Evolutionary conservation across 2,797 vertebrate species (phyloP), one percentile per base, ranked within the genome.

Genomic region (Yasuhikotakia modesta): DNA sequence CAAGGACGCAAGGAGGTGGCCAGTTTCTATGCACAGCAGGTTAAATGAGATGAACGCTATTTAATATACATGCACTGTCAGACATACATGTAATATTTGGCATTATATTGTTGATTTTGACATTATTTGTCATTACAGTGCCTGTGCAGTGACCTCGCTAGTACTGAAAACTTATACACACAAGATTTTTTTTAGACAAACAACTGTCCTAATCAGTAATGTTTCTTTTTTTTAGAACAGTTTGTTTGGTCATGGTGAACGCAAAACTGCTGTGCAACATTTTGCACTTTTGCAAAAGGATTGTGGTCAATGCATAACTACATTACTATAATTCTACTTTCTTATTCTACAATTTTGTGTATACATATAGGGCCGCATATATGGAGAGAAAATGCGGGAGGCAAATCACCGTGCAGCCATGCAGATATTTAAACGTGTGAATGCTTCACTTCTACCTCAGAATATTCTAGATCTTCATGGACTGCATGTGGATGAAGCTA

Each of bases 381-480:
- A 99, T 7, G 95, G 96, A 13, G 90, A 95, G 88, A 95, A 93
- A 86, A 96, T 97, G 97, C 95, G 89, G 83, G 96, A 98, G 87
- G 97, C 97, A 60, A 96, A 99, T 86, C 92, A 93, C 53, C 93
- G 95, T 11, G 97, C 98, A 43, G 96, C 97, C 7, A 78, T 92
- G 85, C 93, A 95, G 80, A 99, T 99, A 87, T 99, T 99, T 86
- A 90, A 96, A 87, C 93, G 89, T 83, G 95, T 96, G 78, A 99
- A 99, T 76, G 85, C 93, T n/a, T 95, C 96, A 0, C 91, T 98
- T 71, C 89, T 99, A 83, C 96, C 96, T 1, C 91, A 92, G 84
- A 99, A 99, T 70, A 93, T 98, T 85, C 88, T 99, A 88, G 97
- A 99, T 86, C 95, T 99, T n/a, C 98, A 99, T 14, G 98, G 98